Conservation (phyloP, 2,113 vertebrate genomes). For the Neoarius graeffei region DNA sequence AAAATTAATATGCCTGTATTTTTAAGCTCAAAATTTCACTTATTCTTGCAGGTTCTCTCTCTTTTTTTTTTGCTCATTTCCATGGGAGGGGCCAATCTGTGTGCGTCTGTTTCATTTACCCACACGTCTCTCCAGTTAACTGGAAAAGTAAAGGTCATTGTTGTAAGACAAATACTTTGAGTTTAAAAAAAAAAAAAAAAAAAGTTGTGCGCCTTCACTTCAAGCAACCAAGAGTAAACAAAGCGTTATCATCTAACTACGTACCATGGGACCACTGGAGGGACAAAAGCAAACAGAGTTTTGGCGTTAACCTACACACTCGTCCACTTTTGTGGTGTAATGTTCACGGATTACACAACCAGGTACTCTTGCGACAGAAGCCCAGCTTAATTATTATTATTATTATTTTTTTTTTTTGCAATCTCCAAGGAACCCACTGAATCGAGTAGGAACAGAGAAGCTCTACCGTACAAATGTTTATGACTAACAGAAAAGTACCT, state of each 20-base stretch:
- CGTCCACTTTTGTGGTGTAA: constrained; percentile 42
- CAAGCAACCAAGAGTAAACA: constrained; percentile 57
- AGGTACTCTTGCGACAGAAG: constrained; percentile 26
- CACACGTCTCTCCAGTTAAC: neutral
- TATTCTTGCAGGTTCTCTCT: neutral
- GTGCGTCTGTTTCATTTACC: neutral
- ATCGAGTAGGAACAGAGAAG: neutral
- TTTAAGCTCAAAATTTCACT: neutral
- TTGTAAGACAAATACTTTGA: constrained; percentile 21
- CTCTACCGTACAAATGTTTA: neutral
- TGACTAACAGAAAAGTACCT: neutral
- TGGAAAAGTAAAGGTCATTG: constrained; percentile 23
- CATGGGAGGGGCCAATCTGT: neutral
- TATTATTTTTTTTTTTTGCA: neutral
- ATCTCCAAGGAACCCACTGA: neutral
- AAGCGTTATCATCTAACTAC: constrained; percentile 67
- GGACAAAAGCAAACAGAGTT: constrained; percentile 55
- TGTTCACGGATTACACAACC: constrained; percentile 47
- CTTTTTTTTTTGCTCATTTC: neutral
- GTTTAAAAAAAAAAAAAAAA: constrained; percentile 16
- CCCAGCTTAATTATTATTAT: constrained; percentile 42
- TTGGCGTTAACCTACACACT: constrained; percentile 55
- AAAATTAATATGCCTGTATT: neutral
- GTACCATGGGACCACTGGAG: constrained; percentile 16
- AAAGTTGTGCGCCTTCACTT: constrained; percentile 53